Percentiles rank a stretch among this genome's conserved stretches.
These are phyloP conservation scores for Epistrophe grossulariae DNA, from an alignment of 2,888 invertebrate genomes.

Conservation along the genomic window DNA sequence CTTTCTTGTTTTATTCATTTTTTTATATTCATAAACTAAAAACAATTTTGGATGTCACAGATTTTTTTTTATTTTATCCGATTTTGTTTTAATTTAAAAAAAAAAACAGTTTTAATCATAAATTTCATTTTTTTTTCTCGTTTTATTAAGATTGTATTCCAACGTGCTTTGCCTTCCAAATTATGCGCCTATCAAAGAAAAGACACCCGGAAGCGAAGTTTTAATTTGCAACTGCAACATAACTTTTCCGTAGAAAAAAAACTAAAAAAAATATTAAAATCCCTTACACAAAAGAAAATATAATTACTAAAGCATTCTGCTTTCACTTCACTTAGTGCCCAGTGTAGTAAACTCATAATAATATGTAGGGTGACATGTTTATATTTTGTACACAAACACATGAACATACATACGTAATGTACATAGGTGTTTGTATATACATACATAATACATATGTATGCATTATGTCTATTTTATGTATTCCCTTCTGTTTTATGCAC, in stretches of 20 bases:
- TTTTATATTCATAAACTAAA: not conserved
- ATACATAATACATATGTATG: no score
- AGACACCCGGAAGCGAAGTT: conserved; percentile 45
- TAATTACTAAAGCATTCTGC: conserved; percentile 24
- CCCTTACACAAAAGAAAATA: no score
- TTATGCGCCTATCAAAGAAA: conserved; percentile 49
- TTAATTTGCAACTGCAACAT: conserved; percentile 54
- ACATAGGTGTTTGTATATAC: no score
- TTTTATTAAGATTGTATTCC: conserved; percentile 42
- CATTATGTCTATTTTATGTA: not conserved
- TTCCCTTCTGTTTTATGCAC: not conserved
- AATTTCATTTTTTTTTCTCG: conserved; percentile 34
- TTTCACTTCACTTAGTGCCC: conserved; percentile 44
- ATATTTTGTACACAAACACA: not conserved
- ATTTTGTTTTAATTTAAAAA: not conserved
- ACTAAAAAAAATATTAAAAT: conserved; percentile 5
- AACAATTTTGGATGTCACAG: not conserved
- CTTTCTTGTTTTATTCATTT: not conserved
- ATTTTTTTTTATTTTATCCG: not conserved
- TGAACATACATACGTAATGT: no score
- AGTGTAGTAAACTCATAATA: conserved; percentile 40
- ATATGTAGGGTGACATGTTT: conserved; percentile 2
- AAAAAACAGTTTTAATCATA: conserved; percentile 41
- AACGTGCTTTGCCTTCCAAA: conserved; percentile 44
- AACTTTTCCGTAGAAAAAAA: conserved; percentile 28